Base-by-base conservation (phyloP, 92 coral and sea anemone species). In the Zoanthus sansibaricus region DNA sequence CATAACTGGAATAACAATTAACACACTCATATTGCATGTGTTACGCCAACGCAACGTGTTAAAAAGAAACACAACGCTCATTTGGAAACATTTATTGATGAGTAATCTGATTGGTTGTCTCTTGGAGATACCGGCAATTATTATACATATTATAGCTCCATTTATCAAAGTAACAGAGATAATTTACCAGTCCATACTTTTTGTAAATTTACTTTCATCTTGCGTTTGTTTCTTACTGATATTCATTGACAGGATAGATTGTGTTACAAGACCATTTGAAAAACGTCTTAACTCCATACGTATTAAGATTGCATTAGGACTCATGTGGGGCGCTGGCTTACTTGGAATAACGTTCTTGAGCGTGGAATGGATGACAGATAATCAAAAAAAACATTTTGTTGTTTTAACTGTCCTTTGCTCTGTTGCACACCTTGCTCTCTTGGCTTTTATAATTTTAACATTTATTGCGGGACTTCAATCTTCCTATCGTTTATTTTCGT, bases 61-160 rank as follows among this genome's bases (percentile, higher is more conserved):
- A 52, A 46, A 56, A 48, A 80, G 17, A 80, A 80, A 68, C 58
- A 80, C 85, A 68, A 18, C 85, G 25, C 72, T 64, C 9, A 80
- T 80, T n/a, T 46, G 64, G 51, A 80, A 56, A 21, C 85, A 80
- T 80, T 70, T 80, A 14, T 61, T 80, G 12, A 8, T 58, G 10
- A 62, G 74, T 66, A 80, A 80, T 48, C 85, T 80, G 45, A 66
- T 80, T 80, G 85, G 85, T 9, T 80, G 75, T 59, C 66, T 66
- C 18, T 18, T 21, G 37, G 85, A 80, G 51, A 68, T 66, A 18
- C 85, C 85, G 64, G 11, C 44, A 56, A 52, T 45, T 46, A 80
- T 66, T 46, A 48, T 15, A 10, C 16, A 18, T 15, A 18, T 31
- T 44, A 45, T 80, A 12, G 74, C 75, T 20, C 62, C 44, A 21